phyloP scores from a whole-genome alignment of 2,888 invertebrate genomes.

The Lasioglossum pauxillum region DNA sequence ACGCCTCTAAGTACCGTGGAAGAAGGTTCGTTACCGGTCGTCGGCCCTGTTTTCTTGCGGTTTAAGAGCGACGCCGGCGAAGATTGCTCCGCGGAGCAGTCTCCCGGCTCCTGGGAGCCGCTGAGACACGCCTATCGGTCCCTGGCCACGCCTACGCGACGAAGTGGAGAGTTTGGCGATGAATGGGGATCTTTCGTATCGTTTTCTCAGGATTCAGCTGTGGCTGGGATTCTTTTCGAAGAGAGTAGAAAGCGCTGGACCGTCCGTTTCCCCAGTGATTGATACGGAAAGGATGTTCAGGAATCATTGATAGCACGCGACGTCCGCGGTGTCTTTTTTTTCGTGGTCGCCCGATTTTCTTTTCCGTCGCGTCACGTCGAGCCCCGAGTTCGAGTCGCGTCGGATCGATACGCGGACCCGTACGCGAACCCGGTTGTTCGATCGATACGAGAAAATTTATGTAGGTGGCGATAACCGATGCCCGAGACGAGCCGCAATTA shows the following conservation, averaged over 20 bases:
- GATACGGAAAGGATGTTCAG: not conserved
- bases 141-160: not conserved
- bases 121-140: not conserved
- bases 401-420: not conserved
- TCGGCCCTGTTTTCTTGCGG: slow-evolving; percentile 26
- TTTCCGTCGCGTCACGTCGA: not conserved
- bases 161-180: not conserved
- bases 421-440: not conserved
- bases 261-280: not conserved
- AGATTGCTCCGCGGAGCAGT: not conserved
- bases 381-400: not conserved
- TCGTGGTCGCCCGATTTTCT: not conserved
- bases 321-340: not conserved
- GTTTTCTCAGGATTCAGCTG: slow-evolving; percentile 58
- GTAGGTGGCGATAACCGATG: slow-evolving; percentile 1
- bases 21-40: slow-evolving; percentile 64
- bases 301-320: slow-evolving; percentile 17
- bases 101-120: not conserved
- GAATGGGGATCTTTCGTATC: not conserved
- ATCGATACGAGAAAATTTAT: slow-evolving; percentile 1
- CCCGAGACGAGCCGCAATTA: slow-evolving; percentile 14
- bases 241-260: not conserved
- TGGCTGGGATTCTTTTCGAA: slow-evolving; percentile 55
- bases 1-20: slow-evolving; percentile 63
- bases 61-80: not conserved